Conservation (phyloP, 2,888 invertebrate species). For the Aethes cnicana region DNA sequence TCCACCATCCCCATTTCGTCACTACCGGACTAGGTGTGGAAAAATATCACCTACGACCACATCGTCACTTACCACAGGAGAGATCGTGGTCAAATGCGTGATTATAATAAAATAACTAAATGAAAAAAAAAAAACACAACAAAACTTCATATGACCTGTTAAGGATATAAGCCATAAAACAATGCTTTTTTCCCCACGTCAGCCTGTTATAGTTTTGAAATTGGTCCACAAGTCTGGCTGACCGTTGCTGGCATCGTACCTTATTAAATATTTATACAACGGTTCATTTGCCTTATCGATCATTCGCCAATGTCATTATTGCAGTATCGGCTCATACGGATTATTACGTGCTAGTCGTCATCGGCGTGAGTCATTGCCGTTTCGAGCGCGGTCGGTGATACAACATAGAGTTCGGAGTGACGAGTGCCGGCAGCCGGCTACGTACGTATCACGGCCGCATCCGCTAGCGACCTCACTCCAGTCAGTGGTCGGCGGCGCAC, state of each 20-base stretch:
- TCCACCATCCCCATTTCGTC: no score
- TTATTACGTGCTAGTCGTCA: constrained; percentile 28
- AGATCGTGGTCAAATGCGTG: no score
- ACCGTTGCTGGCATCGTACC: not conserved
- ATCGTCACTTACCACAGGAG: no score
- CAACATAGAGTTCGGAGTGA: constrained; percentile 50
- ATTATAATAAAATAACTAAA: no score
- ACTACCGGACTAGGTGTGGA: no score
- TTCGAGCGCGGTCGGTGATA: constrained; percentile 3
- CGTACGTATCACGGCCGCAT: constrained; percentile 66
- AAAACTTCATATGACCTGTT: no score
- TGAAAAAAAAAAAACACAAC: no score
- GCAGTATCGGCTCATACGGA: constrained; percentile 26
- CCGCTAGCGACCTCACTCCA: constrained; percentile 54
- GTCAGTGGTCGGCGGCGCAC: constrained; percentile 58
- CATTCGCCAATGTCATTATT: constrained; percentile 14
- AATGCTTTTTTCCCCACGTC: no score
- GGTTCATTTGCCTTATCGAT: constrained; percentile 18
- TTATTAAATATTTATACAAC: constrained; percentile 11
- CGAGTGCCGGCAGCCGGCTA: constrained; percentile 58
- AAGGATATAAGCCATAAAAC: no score
- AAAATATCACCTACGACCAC: no score
- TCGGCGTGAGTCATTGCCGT: constrained; percentile 51
- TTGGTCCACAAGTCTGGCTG: no score
- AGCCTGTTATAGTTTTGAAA: no score